phyloP scores from a whole-genome alignment of 2,888 invertebrate species.

The Nysson spinosus region DNA sequence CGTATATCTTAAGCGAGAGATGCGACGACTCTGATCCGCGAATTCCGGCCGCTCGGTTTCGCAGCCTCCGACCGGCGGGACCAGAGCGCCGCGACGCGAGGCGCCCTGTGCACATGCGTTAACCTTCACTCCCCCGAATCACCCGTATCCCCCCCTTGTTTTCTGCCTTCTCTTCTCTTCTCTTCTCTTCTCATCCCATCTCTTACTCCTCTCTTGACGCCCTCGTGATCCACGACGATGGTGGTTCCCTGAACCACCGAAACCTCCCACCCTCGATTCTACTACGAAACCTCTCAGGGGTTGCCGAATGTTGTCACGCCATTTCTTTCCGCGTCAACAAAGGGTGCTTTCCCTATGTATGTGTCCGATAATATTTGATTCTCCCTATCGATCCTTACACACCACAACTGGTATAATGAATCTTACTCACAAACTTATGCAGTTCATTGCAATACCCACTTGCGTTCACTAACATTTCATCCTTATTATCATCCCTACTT shows the following conservation, averaged over 20 bases:
- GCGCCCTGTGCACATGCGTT: constrained; percentile 77
- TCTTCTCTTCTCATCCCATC: constrained; percentile 27
- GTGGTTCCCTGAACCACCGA: constrained; percentile 29
- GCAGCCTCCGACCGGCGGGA: constrained; percentile 74
- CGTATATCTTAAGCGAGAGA: constrained; percentile 72
- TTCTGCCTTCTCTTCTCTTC: constrained; percentile 22
- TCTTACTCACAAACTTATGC: too few relatives aligned
- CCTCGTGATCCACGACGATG: constrained; percentile 6
- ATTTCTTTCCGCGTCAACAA: constrained; percentile 73
- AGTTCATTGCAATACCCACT: too few relatives aligned
- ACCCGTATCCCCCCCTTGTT: constrained; percentile 35
- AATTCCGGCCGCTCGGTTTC: constrained; percentile 73
- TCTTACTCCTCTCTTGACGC: too few relatives aligned
- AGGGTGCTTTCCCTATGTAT: constrained; percentile 55
- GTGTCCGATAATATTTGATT: constrained; percentile 45
- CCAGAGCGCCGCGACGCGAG: constrained; percentile 75
- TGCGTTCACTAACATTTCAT: too few relatives aligned
- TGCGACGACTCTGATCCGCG: constrained; percentile 76
- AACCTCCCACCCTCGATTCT: too few relatives aligned
- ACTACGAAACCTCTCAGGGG: too few relatives aligned
- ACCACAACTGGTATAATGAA: too few relatives aligned
- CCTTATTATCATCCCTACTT: too few relatives aligned
- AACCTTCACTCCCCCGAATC: constrained; percentile 61
- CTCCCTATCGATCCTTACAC: constrained; percentile 41
- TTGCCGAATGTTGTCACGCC: constrained; percentile 64